Evolutionary conservation across 2,113 vertebrate genomes (phyloP).

Genomic region (Pheucticus melanocephalus): DNA sequence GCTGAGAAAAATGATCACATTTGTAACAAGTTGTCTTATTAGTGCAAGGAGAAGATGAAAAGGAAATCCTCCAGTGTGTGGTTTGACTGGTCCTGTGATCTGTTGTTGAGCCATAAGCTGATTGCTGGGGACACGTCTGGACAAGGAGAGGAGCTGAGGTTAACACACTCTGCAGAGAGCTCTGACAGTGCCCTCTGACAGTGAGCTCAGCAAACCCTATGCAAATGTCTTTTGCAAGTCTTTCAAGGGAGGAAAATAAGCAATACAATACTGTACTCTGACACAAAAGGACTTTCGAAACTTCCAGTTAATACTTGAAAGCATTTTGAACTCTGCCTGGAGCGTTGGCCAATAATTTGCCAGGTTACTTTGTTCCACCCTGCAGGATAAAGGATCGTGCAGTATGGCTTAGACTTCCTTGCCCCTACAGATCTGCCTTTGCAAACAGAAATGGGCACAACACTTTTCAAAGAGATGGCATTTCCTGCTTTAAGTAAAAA

Average conservation of each 20-base stretch:
- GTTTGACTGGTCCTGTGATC: neutral
- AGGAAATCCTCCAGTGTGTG: neutral
- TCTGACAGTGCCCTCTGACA: neutral
- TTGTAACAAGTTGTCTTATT: neutral
- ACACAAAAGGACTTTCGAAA: conserved; percentile 18
- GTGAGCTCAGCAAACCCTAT: conserved; percentile 27
- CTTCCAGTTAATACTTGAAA: conserved; percentile 23
- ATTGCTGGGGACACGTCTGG: neutral
- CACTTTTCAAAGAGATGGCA: neutral
- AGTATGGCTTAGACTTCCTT: neutral
- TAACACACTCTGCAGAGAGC: neutral
- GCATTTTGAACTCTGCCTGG: neutral
- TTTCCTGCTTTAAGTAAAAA: neutral
- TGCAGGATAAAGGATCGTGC: neutral
- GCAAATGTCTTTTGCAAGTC: conserved; percentile 19
- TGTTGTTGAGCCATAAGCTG: conserved; percentile 5
- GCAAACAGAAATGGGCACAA: neutral
- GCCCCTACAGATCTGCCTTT: neutral
- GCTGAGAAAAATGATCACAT: neutral
- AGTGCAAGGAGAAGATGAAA: neutral
- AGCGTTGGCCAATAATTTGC: neutral
- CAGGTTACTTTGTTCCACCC: neutral
- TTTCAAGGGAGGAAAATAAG: neutral
- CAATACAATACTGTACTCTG: neutral
- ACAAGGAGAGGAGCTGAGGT: conserved; percentile 37